These are phyloP conservation scores for Kuschelorhynchus macadamiae DNA, from an alignment of 2,888 invertebrate genomes.

Conservation along the genomic window DNA sequence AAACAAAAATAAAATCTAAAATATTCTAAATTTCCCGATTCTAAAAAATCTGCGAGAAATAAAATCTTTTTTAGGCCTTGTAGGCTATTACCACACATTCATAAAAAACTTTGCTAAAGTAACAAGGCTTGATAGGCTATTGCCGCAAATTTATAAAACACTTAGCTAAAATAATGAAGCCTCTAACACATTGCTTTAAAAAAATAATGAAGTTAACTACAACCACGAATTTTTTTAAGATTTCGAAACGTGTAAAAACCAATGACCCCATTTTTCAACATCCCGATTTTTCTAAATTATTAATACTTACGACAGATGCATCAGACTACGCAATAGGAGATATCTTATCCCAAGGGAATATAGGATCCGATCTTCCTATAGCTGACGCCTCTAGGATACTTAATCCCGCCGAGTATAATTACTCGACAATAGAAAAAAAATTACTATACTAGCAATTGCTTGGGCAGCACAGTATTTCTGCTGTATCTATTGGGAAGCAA, in stretches of 20 bases:
- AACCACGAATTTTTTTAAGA: not conserved
- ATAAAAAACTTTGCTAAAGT: constrained; percentile 17
- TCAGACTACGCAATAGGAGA: constrained; percentile 25
- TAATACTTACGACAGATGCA: constrained; percentile 9
- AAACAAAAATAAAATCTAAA: constrained; percentile 5
- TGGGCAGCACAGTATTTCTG: constrained; percentile 48
- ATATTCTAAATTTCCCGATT: constrained; percentile 3
- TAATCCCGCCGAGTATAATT: constrained; percentile 30
- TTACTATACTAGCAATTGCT: constrained; percentile 8
- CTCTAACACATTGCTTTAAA: constrained; percentile 14
- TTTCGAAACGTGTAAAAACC: constrained; percentile 8
- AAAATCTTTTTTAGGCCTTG: constrained; percentile 20
- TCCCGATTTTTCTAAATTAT: constrained; percentile 14
- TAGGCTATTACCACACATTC: constrained; percentile 15
- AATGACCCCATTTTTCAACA: constrained; percentile 10
- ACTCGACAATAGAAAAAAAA: constrained; percentile 40
- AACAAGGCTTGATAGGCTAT: constrained; percentile 15
- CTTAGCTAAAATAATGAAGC: constrained; percentile 18
- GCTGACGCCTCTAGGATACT: constrained; percentile 33
- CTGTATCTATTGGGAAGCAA: constrained; percentile 48
- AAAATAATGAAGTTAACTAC: constrained; percentile 5
- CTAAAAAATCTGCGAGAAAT: constrained; percentile 21
- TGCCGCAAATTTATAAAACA: constrained; percentile 16
- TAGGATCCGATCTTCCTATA: constrained; percentile 42
- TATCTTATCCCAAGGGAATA: constrained; percentile 32